Conservation (phyloP, 2,797 vertebrate genomes). For the Crypturellus tataupa region DNA sequence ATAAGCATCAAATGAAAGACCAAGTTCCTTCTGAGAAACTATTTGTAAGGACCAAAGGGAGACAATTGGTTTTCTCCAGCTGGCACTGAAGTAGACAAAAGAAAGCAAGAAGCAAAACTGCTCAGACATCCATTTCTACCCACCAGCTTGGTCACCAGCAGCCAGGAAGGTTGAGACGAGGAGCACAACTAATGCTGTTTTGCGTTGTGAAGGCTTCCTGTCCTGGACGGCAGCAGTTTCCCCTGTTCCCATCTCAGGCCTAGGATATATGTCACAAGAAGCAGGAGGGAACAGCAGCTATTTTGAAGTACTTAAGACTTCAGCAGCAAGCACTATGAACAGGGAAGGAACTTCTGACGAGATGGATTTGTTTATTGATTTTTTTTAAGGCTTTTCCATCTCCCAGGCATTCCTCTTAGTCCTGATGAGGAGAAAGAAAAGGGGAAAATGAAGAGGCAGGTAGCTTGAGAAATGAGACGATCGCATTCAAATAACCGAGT, state of each 20-base stretch:
- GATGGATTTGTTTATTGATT: background rate
- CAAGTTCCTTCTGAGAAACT: background rate
- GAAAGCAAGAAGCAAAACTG: background rate
- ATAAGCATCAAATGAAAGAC: background rate
- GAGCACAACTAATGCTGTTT: background rate
- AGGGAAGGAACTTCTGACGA: fast-evolving
- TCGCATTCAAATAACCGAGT: background rate
- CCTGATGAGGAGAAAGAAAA: background rate
- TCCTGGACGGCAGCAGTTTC: no score
- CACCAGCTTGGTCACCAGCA: background rate
- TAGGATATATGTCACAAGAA: fast-evolving
- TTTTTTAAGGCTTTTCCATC: background rate
- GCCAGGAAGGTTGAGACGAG: background rate
- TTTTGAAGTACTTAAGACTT: background rate
- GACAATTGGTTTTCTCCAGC: background rate
- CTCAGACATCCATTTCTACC: background rate
- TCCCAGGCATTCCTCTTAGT: background rate
- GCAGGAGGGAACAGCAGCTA: background rate
- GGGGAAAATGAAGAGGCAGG: background rate
- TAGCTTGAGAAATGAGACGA: background rate
- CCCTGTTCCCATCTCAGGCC: background rate
- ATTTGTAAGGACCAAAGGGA: background rate
- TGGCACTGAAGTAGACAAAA: background rate
- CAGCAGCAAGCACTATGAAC: fast-evolving
- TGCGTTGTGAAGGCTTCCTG: background rate